Evolutionary conservation across 2,113 vertebrate species (phyloP), one percentile per base, ranked within the genome.

Genomic region (Picathartes gymnocephalus): DNA sequence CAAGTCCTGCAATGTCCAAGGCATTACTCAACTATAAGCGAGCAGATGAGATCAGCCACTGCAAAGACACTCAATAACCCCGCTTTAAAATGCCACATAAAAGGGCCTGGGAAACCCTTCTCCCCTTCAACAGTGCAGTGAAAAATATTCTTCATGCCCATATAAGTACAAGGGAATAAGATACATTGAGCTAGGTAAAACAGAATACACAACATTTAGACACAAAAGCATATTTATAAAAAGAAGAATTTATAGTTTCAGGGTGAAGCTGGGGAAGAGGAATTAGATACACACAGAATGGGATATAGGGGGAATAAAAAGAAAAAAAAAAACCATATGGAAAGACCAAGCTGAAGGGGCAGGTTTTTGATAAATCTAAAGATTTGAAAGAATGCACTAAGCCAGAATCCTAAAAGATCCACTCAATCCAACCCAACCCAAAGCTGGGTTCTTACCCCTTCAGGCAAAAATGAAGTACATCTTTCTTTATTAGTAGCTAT

Each of bases 231-330:
- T 42, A 56, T 13, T 62, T 39, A 27, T 25, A 58, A 71, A 79
- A 71, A 82, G 42, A 90, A 77, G 18, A 62, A 68, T 44, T 51
- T 54, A 14, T 7, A 24, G 13, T 21, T 84, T 62, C 42, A 85
- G 42, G 18, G 9, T 27, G 30, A 86, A 60, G 13, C 21, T 2
- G 1, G 6, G 23, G 10, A 80, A 61, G 11, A 85, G n/a, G 45
- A 58, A 80, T 42, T 31, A 42, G 15, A 66, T 23, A 53, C 5
- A 58, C 20, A 8, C 17, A 81, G 22, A 81, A 72, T 3, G 4
- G n/a, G 15, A 50, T 39, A 57, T 5, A 5, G 22, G 19, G 11
- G 4, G 3, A 1, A 18, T 4, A 8, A 4, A 13, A 10, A 17
- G 4, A 16, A 30, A 15, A 8, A 10, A n/a, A 53, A 44, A 18